A percentile compares a stretch with the other conserved stretches of the same genome.
phyloP scores from a whole-genome alignment of 2,113 vertebrate species.

The Scatophagus argus region DNA sequence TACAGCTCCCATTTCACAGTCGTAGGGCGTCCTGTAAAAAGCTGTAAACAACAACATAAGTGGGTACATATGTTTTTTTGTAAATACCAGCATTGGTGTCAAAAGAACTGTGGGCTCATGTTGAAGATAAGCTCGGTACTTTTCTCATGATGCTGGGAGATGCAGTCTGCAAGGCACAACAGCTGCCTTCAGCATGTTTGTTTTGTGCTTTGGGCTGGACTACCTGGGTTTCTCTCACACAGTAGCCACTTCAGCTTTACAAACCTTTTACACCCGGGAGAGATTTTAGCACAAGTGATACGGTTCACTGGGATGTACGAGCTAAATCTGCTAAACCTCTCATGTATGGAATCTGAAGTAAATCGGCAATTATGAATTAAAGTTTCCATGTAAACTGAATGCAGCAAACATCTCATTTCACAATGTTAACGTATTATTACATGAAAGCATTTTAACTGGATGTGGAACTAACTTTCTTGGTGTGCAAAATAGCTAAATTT shows the following conservation, averaged over 20 bases:
- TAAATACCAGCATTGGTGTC: neutral
- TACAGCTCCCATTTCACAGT: slow-evolving; percentile 21
- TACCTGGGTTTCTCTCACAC: slow-evolving; percentile 17
- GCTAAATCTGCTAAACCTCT: neutral
- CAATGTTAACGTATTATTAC: neutral
- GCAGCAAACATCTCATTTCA: neutral
- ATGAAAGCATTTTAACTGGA: neutral
- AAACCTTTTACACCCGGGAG: neutral
- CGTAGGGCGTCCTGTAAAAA: slow-evolving; percentile 47
- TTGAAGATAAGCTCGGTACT: neutral
- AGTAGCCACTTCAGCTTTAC: slow-evolving; percentile 24
- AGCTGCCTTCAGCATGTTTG: slow-evolving; percentile 28
- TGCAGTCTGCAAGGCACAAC: neutral
- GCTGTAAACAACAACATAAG: slow-evolving; percentile 41
- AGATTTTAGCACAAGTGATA: neutral
- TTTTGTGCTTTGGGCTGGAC: slow-evolving; percentile 12
- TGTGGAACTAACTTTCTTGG: neutral
- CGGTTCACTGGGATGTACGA: neutral
- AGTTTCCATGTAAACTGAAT: neutral
- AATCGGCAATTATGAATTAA: neutral
- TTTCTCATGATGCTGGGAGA: neutral
- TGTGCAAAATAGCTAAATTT: neutral
- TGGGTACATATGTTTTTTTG: slow-evolving; percentile 33
- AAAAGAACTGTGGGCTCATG: neutral
- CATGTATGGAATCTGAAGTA: neutral